These are phyloP conservation scores for Carapus acus DNA, from an alignment of 2,797 vertebrate species.

Conservation along the genomic window DNA sequence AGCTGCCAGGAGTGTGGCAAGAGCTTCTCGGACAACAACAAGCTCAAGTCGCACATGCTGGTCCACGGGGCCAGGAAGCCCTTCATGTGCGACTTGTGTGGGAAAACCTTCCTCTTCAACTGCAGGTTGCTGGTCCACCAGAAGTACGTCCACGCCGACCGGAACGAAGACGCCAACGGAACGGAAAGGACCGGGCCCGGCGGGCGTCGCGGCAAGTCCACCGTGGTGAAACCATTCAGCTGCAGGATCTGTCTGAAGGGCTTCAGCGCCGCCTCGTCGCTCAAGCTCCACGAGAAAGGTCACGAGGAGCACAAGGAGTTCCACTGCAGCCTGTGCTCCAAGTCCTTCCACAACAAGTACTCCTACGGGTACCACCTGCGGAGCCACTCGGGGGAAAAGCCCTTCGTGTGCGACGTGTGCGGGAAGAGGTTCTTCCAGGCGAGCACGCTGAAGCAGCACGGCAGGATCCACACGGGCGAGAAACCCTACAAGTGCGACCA, in stretches of 20 bases:
- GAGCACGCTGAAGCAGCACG: slow-evolving; percentile 63
- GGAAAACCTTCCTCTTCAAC: slow-evolving; percentile 70
- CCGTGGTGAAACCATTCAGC: slow-evolving; percentile 57
- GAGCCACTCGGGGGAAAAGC: slow-evolving; percentile 69
- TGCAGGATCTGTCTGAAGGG: slow-evolving; percentile 63
- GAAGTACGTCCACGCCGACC: slow-evolving; percentile 62
- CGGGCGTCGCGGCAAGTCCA: slow-evolving; percentile 35
- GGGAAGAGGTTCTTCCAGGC: slow-evolving; percentile 68
- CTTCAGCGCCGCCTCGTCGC: slow-evolving; percentile 56
- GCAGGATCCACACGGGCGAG: slow-evolving; percentile 70
- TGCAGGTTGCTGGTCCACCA: slow-evolving; percentile 68
- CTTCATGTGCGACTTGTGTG: slow-evolving; percentile 66
- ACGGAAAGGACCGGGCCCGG: slow-evolving; percentile 3
- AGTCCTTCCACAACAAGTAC: slow-evolving; percentile 69
- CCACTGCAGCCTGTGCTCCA: slow-evolving; percentile 66
- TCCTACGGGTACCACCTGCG: slow-evolving; percentile 67
- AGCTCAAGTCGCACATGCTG: slow-evolving; percentile 71
- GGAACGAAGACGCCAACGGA: slow-evolving; percentile 17
- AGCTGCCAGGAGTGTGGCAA: slow-evolving; percentile 71
- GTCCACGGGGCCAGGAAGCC: slow-evolving; percentile 68
- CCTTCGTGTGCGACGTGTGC: slow-evolving; percentile 65
- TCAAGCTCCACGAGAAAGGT: slow-evolving; percentile 65
- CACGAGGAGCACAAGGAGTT: slow-evolving; percentile 72
- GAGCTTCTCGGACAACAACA: slow-evolving; percentile 72
- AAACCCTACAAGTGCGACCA: slow-evolving; percentile 72